Base-by-base conservation (phyloP, 1,140 invertebrate species). In the Reticulitermes speratus region DNA sequence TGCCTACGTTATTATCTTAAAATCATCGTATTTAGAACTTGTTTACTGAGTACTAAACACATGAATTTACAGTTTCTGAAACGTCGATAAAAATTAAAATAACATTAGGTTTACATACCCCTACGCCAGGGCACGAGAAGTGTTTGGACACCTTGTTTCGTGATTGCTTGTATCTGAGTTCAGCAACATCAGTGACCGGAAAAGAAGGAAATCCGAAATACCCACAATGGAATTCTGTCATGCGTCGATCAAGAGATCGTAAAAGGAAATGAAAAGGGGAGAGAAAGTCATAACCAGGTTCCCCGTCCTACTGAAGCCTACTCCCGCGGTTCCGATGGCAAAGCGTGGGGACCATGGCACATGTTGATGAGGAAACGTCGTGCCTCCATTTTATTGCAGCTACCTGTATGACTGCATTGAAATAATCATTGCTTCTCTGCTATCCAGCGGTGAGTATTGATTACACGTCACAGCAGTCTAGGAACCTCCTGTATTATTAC, bases 331-430 rank as follows among this genome's bases (percentile, higher is more conserved):
- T 55, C 65, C 14, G 65, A 30, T n/a, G 65, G 65, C 52, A 75
- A 11, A 75, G 65, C 65, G 65, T 75, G 65, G 65, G 65, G 65
- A 75, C 65, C n/a, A 30, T 30, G 7, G n/a, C 65, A 75, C n/a
- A 30, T 75, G 65, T 25, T 30, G 65, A 30, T 16, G 8, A 16
- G 25, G 65, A 75, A 25, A 30, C 65, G 19, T 8, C 25, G 65
- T 75, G 65, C 52, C 52, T 12, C 7, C n/a, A n/a, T 75, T 75
- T 16, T 75, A 30, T 30, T 75, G 25, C 65, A 30, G 8, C 65
- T 75, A 75, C 65, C 65, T 30, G 65, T 75, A 75, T 75, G 65
- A 55, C 65, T n/a, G 65, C 65, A 75, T 75, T 75, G 65, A 75
- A 75, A 75, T 75, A 75, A 75, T 75, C 65, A 75, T 75, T 75